These are phyloP conservation scores for Tragelaphus strepsiceros DNA, from an alignment of 2,113 vertebrate species.

Conservation along the genomic window DNA sequence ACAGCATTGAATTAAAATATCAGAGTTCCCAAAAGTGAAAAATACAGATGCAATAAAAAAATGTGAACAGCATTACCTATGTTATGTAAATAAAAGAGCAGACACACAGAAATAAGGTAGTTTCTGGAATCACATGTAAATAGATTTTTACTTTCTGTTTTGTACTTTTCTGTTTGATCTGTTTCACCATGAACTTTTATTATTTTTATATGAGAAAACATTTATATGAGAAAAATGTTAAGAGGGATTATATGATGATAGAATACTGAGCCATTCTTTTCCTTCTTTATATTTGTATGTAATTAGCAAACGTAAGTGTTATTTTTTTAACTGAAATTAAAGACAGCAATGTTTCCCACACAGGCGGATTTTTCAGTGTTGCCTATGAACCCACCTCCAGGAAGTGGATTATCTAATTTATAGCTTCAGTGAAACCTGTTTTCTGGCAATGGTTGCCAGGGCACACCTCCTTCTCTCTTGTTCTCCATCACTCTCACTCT, in stretches of 20 bases:
- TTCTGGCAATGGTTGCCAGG: background rate
- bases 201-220: background rate
- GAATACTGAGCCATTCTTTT: background rate
- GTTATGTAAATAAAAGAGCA: background rate
- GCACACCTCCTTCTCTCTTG: background rate
- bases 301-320: background rate
- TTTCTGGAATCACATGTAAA: background rate
- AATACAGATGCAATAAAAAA: background rate
- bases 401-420: constrained; percentile 12
- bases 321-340: background rate
- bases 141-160: background rate
- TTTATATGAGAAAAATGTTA: background rate
- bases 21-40: background rate
- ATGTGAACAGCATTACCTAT: background rate
- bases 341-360: background rate
- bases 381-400: background rate
- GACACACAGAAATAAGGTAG: too few species aligned
- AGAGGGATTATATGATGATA: background rate
- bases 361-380: background rate
- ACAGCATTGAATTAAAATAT: background rate
- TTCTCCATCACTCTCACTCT: background rate
- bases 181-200: background rate
- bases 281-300: background rate
- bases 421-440: constrained; percentile 21
- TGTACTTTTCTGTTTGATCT: background rate